Conservation (phyloP, 2,797 vertebrate species). For the Amazonetta brasiliensis region DNA sequence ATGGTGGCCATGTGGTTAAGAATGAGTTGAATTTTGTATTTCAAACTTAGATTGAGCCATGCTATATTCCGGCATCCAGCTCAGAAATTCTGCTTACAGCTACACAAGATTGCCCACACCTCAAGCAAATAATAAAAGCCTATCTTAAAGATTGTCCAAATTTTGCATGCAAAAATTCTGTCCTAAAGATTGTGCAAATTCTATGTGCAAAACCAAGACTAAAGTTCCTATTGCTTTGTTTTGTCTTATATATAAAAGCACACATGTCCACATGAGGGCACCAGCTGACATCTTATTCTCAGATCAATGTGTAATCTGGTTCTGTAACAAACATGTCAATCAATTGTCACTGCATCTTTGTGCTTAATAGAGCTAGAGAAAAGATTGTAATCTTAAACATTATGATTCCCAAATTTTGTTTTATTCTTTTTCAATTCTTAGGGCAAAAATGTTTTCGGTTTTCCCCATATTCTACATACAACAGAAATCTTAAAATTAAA, state of each 20-base stretch:
- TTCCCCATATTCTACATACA: not conserved
- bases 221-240: not conserved
- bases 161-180: not conserved
- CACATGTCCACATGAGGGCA: slow-evolving; percentile 78
- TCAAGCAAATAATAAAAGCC: not conserved
- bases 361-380: not conserved
- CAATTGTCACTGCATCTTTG: not conserved
- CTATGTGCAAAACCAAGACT: not conserved
- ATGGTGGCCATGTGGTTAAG: not conserved
- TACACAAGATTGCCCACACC: not conserved
- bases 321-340: not conserved
- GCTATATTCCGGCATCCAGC: not conserved
- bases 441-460: not conserved
- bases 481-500: not conserved
- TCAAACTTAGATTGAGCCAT: not conserved
- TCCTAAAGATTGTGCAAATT: not conserved
- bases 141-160: not conserved
- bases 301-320: not conserved
- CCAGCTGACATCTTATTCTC: slow-evolving; percentile 67
- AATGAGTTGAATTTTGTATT: not conserved
- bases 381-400: not conserved
- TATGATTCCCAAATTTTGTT: not conserved
- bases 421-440: not conserved
- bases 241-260: not conserved
- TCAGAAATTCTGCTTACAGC: not conserved